Conservation (phyloP, 1,140 invertebrate genomes). For the Hyles vespertilio region DNA sequence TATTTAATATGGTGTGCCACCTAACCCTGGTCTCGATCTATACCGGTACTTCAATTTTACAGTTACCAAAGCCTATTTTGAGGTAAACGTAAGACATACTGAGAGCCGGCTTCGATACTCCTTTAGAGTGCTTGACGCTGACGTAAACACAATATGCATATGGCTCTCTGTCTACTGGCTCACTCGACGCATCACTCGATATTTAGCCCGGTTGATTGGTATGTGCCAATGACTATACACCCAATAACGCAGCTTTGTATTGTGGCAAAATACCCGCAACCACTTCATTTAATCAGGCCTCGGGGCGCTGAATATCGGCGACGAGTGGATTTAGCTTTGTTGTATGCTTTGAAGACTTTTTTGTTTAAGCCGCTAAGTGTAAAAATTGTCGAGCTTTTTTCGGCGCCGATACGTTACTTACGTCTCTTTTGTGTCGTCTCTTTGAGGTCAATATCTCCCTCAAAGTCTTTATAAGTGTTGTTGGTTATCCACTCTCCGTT, state of each 20-base stretch:
- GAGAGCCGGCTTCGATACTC: neutral
- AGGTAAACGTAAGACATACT: no score
- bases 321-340: conserved; percentile 6
- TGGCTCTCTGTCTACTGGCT: conserved; percentile 4
- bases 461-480: no score
- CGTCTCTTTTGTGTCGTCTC: no score
- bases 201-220: conserved; percentile 14
- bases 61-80: no score
- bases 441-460: no score
- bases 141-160: conserved; percentile 16
- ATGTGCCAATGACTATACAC: conserved; percentile 10
- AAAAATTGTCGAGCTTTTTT: no score
- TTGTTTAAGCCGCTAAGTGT: neutral
- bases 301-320: neutral
- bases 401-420: no score
- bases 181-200: conserved; percentile 11
- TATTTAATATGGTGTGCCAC: no score
- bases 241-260: conserved; percentile 10
- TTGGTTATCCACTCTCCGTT: no score
- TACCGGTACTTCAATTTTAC: no score
- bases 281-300: conserved; percentile 13
- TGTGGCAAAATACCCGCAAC: conserved; percentile 4
- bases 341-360: conserved; percentile 3
- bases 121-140: conserved; percentile 3
- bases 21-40: no score